A percentile compares a stretch with the other conserved stretches of the same genome.
These are phyloP conservation scores for Limnothrissa miodon DNA, from an alignment of 2,113 vertebrate species.

Conservation along the genomic window DNA sequence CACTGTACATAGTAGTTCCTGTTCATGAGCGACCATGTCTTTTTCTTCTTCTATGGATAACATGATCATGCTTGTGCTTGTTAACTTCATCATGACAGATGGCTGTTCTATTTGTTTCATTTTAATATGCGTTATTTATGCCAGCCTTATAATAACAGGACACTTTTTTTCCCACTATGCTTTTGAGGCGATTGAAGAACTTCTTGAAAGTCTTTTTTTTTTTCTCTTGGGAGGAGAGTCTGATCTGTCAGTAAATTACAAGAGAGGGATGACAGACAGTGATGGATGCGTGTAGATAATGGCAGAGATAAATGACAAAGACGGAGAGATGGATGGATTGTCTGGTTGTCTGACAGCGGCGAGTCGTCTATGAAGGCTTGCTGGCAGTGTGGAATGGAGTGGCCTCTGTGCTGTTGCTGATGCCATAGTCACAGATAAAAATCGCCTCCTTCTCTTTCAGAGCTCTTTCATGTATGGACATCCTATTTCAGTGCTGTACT, in stretches of 20 bases:
- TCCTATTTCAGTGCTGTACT: not conserved
- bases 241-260: constrained; percentile 1
- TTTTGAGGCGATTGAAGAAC: not conserved
- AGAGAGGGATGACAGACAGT: not conserved
- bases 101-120: not conserved
- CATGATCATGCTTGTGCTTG: constrained; percentile 8
- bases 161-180: not conserved
- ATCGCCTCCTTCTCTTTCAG: not conserved
- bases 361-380: not conserved
- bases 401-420: not conserved
- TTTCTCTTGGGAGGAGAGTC: not conserved
- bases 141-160: not conserved
- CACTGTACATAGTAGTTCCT: constrained; percentile 55
- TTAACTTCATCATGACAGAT: constrained; percentile 2
- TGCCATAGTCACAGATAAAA: not conserved
- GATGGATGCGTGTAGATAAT: constrained; percentile 18
- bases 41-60: constrained; percentile 25
- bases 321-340: constrained; percentile 3
- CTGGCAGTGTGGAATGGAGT: not conserved
- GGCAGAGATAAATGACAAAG: not conserved
- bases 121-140: constrained; percentile 33
- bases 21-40: constrained; percentile 21
- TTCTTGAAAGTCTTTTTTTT: not conserved
- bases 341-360: not conserved
- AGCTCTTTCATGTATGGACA: not conserved